Percentiles rank a stretch among this genome's conserved stretches.
These are phyloP conservation scores for Germaria angustata DNA, from an alignment of 2,888 invertebrate species.

Conservation along the genomic window DNA sequence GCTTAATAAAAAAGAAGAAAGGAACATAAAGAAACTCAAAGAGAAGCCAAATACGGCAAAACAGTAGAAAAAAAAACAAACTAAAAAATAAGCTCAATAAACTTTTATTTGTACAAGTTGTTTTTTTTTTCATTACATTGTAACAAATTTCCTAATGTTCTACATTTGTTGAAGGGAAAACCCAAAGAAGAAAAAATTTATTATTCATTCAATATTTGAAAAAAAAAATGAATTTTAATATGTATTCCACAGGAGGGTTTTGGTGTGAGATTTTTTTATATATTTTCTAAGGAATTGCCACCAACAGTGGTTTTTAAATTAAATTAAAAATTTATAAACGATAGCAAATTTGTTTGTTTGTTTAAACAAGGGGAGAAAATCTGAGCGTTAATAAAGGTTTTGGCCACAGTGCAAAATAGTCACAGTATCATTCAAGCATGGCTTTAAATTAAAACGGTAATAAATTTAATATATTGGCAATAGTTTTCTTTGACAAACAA, in stretches of 20 bases:
- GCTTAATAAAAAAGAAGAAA: no score
- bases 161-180: background rate
- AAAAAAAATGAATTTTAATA: conserved; percentile 11
- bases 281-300: background rate
- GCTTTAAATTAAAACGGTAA: no score
- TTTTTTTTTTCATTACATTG: background rate
- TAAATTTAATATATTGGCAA: no score
- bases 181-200: background rate
- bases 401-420: no score
- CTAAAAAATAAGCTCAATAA: background rate
- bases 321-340: conserved; percentile 8
- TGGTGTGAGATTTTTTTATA: background rate
- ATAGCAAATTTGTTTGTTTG: background rate
- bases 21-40: background rate
- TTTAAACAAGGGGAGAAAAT: no score
- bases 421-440: no score
- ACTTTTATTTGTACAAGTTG: background rate
- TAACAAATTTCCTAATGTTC: conserved; percentile 11
- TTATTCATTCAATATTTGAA: background rate
- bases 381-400: no score
- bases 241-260: background rate
- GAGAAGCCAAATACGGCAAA: background rate
- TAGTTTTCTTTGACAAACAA: no score
- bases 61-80: background rate
- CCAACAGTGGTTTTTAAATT: conserved; percentile 1